Conservation (phyloP, 2,113 vertebrate genomes). For the Zosterops lateralis region DNA sequence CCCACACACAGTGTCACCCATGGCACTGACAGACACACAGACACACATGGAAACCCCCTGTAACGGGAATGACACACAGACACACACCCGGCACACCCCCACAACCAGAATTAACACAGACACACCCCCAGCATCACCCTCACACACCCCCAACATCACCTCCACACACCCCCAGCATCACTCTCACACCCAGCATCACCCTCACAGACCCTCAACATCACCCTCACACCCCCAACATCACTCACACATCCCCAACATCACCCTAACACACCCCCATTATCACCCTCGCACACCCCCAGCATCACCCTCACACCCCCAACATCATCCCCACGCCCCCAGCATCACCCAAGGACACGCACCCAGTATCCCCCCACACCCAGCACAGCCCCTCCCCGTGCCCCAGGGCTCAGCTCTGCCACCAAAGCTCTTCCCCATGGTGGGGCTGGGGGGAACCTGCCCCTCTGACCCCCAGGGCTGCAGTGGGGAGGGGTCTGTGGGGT, state of each 20-base stretch:
- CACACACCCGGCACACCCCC: neutral
- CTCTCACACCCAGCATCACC: too few species aligned
- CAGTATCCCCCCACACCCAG: accelerated
- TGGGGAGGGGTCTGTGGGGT: neutral
- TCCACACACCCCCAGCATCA: too few species aligned
- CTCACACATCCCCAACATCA: too few species aligned
- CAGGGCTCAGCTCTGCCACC: neutral
- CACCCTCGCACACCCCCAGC: too few species aligned
- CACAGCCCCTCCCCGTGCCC: accelerated
- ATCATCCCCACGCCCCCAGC: neutral
- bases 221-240: too few species aligned
- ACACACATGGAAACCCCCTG: neutral
- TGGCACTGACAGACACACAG: neutral
- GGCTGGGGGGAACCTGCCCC: too few species aligned
- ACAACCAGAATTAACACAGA: neutral
- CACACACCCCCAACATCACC: too few species aligned
- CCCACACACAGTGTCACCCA: neutral
- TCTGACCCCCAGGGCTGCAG: neutral
- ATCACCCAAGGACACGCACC: neutral
- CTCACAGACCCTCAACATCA: too few species aligned
- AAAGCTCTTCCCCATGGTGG: neutral
- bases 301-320: too few species aligned
- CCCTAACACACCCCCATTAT: too few species aligned
- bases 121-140: neutral
- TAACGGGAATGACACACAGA: neutral